Evolutionary conservation across 2,113 vertebrate genomes (phyloP), one percentile per base, ranked within the genome.

Genomic region (Pyrgilauda ruficollis): DNA sequence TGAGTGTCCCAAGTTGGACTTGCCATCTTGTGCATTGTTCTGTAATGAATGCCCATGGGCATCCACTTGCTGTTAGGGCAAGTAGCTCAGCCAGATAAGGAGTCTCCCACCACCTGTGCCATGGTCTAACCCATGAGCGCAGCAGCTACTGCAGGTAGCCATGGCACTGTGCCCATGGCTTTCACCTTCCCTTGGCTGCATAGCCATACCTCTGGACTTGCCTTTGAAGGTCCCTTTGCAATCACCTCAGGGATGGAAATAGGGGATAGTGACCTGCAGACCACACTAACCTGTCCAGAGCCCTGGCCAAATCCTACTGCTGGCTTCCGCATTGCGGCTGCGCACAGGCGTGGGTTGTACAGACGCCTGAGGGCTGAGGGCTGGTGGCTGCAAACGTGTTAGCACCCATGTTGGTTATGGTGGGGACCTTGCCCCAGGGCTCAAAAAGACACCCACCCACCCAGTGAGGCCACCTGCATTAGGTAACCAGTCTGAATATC

Each of bases 281-380:
- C 17, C 18, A 39, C 9, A 33, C 41, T 21, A 52, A 41, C 24
- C 9, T 28, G 37, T 28, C 33, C 73, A 62, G 46, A 62, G 37
- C n/a, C 58, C 41, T 73, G 49, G 37, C 7, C 37, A 44, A 11
- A 10, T 47, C 39, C 62, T 79, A 23, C 6, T 92, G 33, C 52
- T 31, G 23, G 15, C 13, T 23, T n/a, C 33, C 27, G 27, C 20
- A 6, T 2, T 18, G n/a, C 0, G 0, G 23, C 21, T 44, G 16
- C 0, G 0, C 35, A 33, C 11, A 66, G 41, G 11, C 0, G 0
- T 13, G 6, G 28, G 22, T 19, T 47, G 26, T 53, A 37, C 13
- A n/a, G 41, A 14, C n/a, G n/a, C n/a, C 19, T 52, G 18, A n/a
- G 2, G 3, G 15, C 44, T 13, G 7, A 2, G 5, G 30, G 26